Evolutionary conservation across 2,888 invertebrate genomes (phyloP), one percentile per base, ranked within the genome.

Genomic region (Thalpophila matura): DNA sequence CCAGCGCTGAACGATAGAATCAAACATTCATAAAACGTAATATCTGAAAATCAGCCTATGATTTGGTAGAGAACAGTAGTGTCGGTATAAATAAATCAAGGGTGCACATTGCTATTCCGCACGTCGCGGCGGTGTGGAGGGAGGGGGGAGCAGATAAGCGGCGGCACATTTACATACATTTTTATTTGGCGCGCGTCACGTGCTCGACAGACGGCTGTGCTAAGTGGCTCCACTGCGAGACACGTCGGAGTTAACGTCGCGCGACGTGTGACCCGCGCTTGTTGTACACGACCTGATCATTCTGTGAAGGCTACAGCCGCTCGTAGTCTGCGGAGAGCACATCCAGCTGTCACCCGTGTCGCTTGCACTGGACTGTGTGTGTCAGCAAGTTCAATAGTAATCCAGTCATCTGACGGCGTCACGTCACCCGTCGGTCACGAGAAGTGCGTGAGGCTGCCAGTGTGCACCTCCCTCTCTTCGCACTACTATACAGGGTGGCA

Each of bases 131-230:
- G 43, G 16, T 22, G 24, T 50, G 46, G 55, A 35, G 10, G 16
- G 26, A 37, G 16, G 29, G 24, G 50, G 46, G 55, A 35, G 20
- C 35, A 27, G 56, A 38, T 49, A 54, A 54, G 47, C 54, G 49
- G 18, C 50, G 22, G 22, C 40, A 42, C 56, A 51, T 51, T 56
- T 56, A 42, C 55, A 66, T 69, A 57, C 50, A 50, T 61, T 46
- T 27, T 45, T 22, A 27, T 38, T 35, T 43, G n/a, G 43, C 27
- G 22, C 37, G 46, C 40, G 53, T 22, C 51, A 26, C 43, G 35
- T 38, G 18, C 40, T 22, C 43, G n/a, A 18, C 29, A 14, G 20
- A 35, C n/a, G n/a, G n/a, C n/a, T n/a, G n/a, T n/a, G n/a, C 37
- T 37, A 35, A 54, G 24, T 31, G 35, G 29, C 37, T 3, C 2